Conservation (phyloP, 2,888 invertebrate genomes). For the Heliconius hortense region DNA sequence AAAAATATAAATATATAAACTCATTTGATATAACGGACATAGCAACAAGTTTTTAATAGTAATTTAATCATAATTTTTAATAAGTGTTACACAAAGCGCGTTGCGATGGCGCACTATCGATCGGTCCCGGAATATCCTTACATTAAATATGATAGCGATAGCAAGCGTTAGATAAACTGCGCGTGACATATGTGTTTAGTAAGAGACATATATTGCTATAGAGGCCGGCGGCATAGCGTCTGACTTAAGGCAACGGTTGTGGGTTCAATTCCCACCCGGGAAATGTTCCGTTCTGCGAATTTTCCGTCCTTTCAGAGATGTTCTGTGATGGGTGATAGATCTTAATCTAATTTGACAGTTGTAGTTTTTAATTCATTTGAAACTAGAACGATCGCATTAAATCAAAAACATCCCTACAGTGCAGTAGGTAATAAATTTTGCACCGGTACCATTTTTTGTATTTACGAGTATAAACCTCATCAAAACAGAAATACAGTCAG, state of each 20-base stretch:
- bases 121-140: slow-evolving; percentile 21
- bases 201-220: neutral
- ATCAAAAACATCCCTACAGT: no score
- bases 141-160: slow-evolving; percentile 29
- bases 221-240: neutral
- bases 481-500: neutral
- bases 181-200: slow-evolving; percentile 5
- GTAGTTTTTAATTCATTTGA: no score
- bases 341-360: no score
- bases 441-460: no score
- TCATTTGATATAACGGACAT: neutral
- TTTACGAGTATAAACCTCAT: neutral
- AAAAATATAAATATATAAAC: neutral
- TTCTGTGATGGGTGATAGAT: no score
- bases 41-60: no score
- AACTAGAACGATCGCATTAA: no score
- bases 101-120: slow-evolving; percentile 18
- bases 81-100: slow-evolving; percentile 3
- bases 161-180: slow-evolving; percentile 7
- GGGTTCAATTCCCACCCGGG: no score
- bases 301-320: no score
- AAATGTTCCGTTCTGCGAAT: no score
- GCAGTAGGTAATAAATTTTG: no score
- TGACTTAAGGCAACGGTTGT: neutral
- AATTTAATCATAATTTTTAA: neutral